phyloP scores from a whole-genome alignment of 2,113 vertebrate genomes.

The Alouatta palliata region DNA sequence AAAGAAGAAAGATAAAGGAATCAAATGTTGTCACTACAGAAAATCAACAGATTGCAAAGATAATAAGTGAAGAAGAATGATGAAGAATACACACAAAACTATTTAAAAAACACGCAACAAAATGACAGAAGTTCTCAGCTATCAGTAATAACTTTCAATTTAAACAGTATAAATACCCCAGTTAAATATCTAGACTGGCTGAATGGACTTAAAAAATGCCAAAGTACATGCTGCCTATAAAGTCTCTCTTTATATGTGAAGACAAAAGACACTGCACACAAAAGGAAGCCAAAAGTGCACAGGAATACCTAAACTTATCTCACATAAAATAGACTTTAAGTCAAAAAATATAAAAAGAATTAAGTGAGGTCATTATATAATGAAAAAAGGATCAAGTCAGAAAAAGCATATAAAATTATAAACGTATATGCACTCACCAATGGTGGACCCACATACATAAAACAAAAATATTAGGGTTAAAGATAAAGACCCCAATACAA shows the following conservation, averaged over 20 bases:
- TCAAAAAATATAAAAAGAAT: too few species aligned
- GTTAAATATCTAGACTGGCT: neutral
- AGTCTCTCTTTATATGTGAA: neutral
- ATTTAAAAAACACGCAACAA: neutral
- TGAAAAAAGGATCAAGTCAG: neutral
- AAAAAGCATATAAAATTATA: neutral
- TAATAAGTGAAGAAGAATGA: neutral
- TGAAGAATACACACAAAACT: neutral
- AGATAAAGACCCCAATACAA: neutral
- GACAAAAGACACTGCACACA: neutral
- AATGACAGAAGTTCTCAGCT: neutral
- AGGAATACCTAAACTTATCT: neutral
- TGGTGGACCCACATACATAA: neutral
- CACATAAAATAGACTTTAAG: neutral
- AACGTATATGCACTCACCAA: too few species aligned
- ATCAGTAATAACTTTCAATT: neutral
- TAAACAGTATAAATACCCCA: neutral
- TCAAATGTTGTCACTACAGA: neutral
- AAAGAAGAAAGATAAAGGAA: neutral
- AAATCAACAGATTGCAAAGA: neutral
- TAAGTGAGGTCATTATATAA: neutral
- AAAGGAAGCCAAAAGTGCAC: neutral
- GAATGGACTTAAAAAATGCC: neutral
- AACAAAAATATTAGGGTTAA: neutral
- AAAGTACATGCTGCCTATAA: neutral